Evolutionary conservation across 2,113 vertebrate genomes (phyloP).

Genomic region (Mus pahari): DNA sequence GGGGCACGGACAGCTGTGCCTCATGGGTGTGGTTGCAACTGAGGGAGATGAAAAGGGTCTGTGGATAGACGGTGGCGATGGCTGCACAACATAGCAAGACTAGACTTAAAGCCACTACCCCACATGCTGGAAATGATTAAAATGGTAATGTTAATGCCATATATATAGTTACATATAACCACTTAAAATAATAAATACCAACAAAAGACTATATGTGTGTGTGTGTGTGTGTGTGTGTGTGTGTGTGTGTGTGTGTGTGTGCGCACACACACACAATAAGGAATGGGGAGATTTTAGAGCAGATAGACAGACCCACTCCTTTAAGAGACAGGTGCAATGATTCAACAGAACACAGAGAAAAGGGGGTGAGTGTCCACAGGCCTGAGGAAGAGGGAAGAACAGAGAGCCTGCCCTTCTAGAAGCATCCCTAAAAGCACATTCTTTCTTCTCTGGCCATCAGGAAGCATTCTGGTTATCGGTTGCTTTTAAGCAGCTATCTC

Average conservation of each 20-base stretch:
- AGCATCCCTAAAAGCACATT: background rate
- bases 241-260: too few species aligned
- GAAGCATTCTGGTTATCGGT: too few species aligned
- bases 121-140: background rate
- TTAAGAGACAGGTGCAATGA: background rate
- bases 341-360: background rate
- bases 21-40: background rate
- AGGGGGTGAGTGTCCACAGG: background rate
- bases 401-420: background rate
- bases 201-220: background rate
- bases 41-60: background rate
- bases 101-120: too few species aligned
- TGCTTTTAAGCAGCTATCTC: background rate
- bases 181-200: background rate
- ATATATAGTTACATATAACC: background rate
- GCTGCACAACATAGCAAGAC: background rate
- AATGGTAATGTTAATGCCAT: background rate
- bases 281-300: background rate
- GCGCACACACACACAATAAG: too few species aligned
- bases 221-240: too few species aligned
- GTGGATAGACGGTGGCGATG: background rate
- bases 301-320: background rate
- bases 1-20: background rate
- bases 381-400: background rate
- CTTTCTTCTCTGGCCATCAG: background rate